Conservation (phyloP, 1,140 invertebrate species). For the Apocrypta bakeri region DNA sequence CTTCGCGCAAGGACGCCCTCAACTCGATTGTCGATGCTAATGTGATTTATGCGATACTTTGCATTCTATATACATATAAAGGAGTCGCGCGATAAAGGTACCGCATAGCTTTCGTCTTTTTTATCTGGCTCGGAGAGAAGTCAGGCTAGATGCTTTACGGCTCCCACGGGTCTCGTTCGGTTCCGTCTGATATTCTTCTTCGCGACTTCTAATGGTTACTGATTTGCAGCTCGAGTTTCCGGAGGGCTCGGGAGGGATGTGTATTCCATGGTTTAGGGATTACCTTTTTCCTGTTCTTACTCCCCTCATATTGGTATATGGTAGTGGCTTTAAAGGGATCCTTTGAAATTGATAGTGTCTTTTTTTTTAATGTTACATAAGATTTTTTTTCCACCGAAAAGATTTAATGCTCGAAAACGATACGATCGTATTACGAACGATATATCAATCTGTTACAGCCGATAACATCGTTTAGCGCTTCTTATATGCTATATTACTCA, state of each 20-base stretch:
- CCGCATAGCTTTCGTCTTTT: constrained; percentile 11
- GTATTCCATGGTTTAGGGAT: constrained; percentile 1
- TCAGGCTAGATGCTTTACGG: constrained; percentile 28
- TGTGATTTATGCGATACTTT: not conserved
- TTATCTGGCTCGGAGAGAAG: not conserved
- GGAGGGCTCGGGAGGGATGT: not conserved
- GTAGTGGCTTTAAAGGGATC: too few relatives aligned
- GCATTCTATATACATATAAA: not conserved
- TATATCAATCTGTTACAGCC: too few relatives aligned
- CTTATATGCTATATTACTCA: too few relatives aligned
- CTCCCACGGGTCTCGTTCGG: constrained; percentile 23
- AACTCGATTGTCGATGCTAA: not conserved
- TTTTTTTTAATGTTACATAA: too few relatives aligned
- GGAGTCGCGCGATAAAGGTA: not conserved
- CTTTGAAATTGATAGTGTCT: too few relatives aligned
- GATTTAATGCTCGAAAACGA: too few relatives aligned
- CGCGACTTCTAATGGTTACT: constrained; percentile 4
- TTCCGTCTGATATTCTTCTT: not conserved
- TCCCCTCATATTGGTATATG: too few relatives aligned
- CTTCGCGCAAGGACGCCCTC: not conserved
- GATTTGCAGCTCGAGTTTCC: constrained; percentile 20
- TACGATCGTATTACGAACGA: too few relatives aligned
- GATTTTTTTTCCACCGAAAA: too few relatives aligned
- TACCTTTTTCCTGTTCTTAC: not conserved
- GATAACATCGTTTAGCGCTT: too few relatives aligned